phyloP scores from a whole-genome alignment of 2,113 vertebrate species.

The Tonatia bakeri region DNA sequence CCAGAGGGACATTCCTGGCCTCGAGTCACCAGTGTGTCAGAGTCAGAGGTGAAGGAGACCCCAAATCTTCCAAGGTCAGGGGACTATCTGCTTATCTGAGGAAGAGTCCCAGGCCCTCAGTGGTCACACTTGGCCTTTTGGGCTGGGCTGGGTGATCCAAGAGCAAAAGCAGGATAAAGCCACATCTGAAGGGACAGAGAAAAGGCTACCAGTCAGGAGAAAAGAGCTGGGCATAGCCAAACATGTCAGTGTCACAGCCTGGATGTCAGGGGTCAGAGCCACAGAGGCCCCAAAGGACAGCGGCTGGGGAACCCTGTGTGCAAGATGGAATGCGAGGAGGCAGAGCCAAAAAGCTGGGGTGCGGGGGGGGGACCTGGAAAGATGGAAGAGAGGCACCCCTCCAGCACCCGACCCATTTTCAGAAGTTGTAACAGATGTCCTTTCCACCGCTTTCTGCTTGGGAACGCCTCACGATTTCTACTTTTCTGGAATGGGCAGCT shows the following conservation, averaged over 20 bases:
- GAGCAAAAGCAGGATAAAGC: not conserved
- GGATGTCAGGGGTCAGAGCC: not conserved
- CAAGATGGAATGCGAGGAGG: not conserved
- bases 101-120: not conserved
- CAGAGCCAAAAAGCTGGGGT: not conserved
- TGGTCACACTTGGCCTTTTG: not conserved
- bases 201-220: not conserved
- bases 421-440: conserved; percentile 49
- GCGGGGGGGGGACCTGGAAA: not conserved
- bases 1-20: not conserved
- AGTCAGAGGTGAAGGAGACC: not conserved
- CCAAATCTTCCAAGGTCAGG: not conserved
- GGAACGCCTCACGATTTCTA: conserved; percentile 47
- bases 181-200: not conserved
- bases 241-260: not conserved
- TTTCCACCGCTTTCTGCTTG: conserved; percentile 5
- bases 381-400: not conserved
- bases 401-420: not conserved
- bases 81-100: not conserved
- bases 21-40: not conserved
- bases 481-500: conserved; percentile 18
- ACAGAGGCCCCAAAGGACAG: not conserved
- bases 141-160: not conserved
- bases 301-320: not conserved
- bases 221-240: not conserved